Base-by-base conservation (phyloP, 2,113 vertebrate genomes). In the Heterocephalus glaber region DNA sequence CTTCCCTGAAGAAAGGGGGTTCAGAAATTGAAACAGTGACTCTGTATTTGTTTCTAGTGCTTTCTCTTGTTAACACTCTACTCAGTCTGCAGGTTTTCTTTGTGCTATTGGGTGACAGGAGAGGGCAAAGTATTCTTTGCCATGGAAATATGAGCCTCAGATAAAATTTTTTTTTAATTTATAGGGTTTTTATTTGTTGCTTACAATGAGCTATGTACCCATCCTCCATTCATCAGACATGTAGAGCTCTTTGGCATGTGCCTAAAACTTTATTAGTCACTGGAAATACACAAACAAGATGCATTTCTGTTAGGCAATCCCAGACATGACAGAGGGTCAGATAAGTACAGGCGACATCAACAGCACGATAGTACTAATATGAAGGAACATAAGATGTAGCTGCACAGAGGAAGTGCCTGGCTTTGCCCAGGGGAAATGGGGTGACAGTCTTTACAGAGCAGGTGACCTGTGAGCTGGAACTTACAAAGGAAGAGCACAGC, bases 1-100 rank as follows among this genome's bases (percentile, higher is more conserved):
- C 70, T 84, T 88, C 58, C 47, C 52, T 88, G 76, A 90, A 96
- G 93, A 95, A 96, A 95, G 79, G 12, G 49, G 6, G 1, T 66
- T 95, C 76, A 85, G 79, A 84, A 89, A 92, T 66, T 9, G 17
- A 76, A 91, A 90, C 22, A 13, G 33, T n/a, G 52, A 77, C 79
- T 24, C 41, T 41, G 13, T 56, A 41, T 86, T 85, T 89, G 60
- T 89, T 97, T 90, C 95, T 77, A 82, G 38, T 52, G 54, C 26
- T 66, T 82, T 56, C 70, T 85, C 22, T 80, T 65, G 3, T 60
- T 70, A 58, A 41, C 28, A 87, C 2, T 65, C 61, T 86, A 10
- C 35, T 49, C 35, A 26, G 2, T 76, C 61, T 84, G n/a, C 33
- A 52, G n/a, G 24, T 92, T 92, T 70, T 68, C 91, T 97, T 88